Conservation (phyloP, 2,797 vertebrate genomes). For the Pipistrellus pipistrellus region DNA sequence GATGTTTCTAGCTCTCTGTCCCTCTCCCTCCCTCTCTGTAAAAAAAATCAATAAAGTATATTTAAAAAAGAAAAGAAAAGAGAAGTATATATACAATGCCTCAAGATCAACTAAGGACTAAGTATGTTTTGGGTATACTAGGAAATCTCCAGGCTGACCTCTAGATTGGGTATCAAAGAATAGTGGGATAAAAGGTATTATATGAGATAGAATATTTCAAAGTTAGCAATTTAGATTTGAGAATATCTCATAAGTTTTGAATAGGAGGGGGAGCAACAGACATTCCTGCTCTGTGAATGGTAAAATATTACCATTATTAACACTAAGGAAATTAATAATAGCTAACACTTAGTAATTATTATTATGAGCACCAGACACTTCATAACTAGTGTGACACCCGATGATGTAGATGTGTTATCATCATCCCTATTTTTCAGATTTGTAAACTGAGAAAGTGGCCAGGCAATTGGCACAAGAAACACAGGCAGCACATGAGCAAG, state of each 20-base stretch:
- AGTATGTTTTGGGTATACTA: background rate
- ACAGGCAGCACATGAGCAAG: background rate
- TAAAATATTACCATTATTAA: background rate
- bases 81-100: background rate
- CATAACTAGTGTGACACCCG: background rate
- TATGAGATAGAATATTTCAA: background rate
- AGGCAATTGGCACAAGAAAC: background rate
- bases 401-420: background rate
- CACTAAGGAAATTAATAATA: constrained; percentile 14
- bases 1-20: too few relatives aligned
- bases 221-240: background rate
- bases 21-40: too few relatives aligned
- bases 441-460: background rate
- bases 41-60: too few relatives aligned
- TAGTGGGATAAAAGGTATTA: background rate
- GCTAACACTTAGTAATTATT: background rate
- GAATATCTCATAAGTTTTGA: background rate
- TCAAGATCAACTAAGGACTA: background rate
- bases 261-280: background rate
- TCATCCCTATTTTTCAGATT: background rate
- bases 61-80: too few relatives aligned
- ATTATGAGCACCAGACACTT: background rate
- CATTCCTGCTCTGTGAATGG: constrained; percentile 7
- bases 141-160: background rate
- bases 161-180: background rate